These are phyloP conservation scores for Myotis yumanensis DNA, from an alignment of 2,113 vertebrate species.

Conservation along the genomic window DNA sequence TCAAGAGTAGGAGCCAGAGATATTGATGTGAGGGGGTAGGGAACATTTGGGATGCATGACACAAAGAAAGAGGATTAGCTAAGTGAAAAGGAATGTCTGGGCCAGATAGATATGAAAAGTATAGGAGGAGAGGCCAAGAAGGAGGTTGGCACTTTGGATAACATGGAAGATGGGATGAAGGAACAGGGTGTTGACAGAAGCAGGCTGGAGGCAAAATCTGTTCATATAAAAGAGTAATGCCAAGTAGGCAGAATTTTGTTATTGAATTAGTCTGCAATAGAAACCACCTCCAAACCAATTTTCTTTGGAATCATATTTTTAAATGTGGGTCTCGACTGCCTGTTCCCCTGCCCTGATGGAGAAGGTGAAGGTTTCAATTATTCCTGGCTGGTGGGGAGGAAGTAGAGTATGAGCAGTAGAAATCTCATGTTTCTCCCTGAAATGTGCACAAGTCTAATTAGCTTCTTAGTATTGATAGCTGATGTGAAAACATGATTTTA, in stretches of 20 bases:
- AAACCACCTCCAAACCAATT: neutral
- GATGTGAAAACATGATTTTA: neutral
- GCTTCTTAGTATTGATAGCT: neutral
- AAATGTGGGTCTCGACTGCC: neutral
- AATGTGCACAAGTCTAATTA: neutral
- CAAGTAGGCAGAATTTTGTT: neutral
- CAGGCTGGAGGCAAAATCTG: neutral
- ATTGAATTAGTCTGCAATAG: neutral
- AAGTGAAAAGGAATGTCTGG: neutral
- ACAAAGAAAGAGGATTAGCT: neutral
- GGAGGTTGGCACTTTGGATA: neutral
- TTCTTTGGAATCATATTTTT: slow-evolving; percentile 5
- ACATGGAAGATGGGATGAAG: neutral
- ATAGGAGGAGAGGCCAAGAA: neutral
- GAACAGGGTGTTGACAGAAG: neutral
- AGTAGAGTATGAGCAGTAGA: too few relatives aligned
- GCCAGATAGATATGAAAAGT: neutral
- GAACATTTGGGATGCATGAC: neutral
- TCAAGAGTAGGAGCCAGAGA: neutral
- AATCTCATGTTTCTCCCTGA: neutral
- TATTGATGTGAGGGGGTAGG: neutral
- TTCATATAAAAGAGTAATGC: neutral
- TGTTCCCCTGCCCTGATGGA: neutral
- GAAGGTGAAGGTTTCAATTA: neutral
- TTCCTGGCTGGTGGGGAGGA: neutral